Percentiles rank a stretch among this genome's conserved stretches.
phyloP scores from a whole-genome alignment of 64 coral and sea anemone species.

The Montipora cactus region DNA sequence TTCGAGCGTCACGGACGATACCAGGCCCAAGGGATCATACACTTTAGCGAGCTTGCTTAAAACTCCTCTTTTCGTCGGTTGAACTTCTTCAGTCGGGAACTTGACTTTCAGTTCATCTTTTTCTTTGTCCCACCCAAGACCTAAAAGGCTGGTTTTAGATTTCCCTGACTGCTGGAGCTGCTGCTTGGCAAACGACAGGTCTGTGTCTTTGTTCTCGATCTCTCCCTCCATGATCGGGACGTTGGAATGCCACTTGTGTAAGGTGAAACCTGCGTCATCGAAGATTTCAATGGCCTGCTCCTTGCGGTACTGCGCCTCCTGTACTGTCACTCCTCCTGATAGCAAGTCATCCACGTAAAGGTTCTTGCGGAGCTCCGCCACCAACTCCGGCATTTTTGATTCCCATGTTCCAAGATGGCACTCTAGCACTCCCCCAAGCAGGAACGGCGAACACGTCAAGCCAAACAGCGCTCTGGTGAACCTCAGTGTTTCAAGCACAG shows the following conservation, averaged over 20 bases:
- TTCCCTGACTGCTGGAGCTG: constrained; percentile 32
- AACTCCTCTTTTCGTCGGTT: constrained; percentile 23
- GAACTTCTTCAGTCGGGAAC: not conserved
- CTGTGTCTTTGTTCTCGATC: not conserved
- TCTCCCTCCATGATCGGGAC: not conserved
- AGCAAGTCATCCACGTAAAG: not conserved
- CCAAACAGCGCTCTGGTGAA: constrained; percentile 10
- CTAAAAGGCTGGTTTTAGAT: constrained; percentile 8
- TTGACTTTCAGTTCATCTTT: constrained; percentile 27
- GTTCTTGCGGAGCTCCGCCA: not conserved
- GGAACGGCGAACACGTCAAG: constrained; percentile 4
- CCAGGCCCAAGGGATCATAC: constrained; percentile 32
- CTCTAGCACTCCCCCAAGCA: not conserved
- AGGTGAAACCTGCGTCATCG: constrained; percentile 13
- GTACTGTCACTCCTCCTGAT: not conserved
- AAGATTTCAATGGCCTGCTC: not conserved
- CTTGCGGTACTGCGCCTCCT: not conserved
- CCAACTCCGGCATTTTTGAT: not conserved
- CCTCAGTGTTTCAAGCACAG: not conserved
- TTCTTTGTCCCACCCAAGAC: constrained; percentile 31
- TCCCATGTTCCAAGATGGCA: not conserved
- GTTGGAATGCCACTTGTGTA: constrained; percentile 46
- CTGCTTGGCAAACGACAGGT: constrained; percentile 32
- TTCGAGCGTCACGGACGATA: not conserved
- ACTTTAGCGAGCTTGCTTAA: constrained; percentile 24